Base-by-base conservation (phyloP, 2,797 vertebrate species). In the Urocyon cinereoargenteus region DNA sequence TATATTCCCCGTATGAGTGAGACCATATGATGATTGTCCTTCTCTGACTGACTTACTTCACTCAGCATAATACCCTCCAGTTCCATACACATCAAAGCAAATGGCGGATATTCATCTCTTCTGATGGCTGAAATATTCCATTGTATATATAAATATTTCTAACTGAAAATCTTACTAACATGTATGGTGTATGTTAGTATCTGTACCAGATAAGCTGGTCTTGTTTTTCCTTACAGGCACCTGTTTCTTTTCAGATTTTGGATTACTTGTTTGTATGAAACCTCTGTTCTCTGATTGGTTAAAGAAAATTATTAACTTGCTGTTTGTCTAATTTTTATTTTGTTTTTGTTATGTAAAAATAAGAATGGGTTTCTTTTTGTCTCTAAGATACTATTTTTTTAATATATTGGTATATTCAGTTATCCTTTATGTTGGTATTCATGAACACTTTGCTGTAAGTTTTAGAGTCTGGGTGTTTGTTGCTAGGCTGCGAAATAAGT, bases 391-490 rank as follows among this genome's bases (percentile, higher is more conserved):
- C 72, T 94, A 10, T 86, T 94, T 95, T 96, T 40, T 36, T 18
- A 70, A 55, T 79, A 61, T 70, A 93, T 31, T 57, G 21, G 6
- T 75, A 1, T 70, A 81, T 51, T 96, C 10, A n/a, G 9, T 68
- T 93, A 28, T 57, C 31, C 93, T 94, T 55, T 88, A 31, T 90
- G 6, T 86, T 72, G 91, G 18, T 3, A 81, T 77, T 61, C 45
- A 75, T 86, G 57, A 90, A 59, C 24, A 62, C 21, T 64, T 15
- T 51, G 1, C 22, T 91, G 15, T 88, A 62, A 59, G 15, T 36
- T 77, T 91, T 61, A 91, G 93, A 87, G 68, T 75, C n/a, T 85
- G 7, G 16, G 15, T 81, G 84, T 91, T 86, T 81, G 84, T 91
- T 86, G 40, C 64, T 85, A 73, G 72, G n/a, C 19, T 28, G 34